Base-by-base conservation (phyloP, 1,140 invertebrate species). In the Trichonephila inaurata region DNA sequence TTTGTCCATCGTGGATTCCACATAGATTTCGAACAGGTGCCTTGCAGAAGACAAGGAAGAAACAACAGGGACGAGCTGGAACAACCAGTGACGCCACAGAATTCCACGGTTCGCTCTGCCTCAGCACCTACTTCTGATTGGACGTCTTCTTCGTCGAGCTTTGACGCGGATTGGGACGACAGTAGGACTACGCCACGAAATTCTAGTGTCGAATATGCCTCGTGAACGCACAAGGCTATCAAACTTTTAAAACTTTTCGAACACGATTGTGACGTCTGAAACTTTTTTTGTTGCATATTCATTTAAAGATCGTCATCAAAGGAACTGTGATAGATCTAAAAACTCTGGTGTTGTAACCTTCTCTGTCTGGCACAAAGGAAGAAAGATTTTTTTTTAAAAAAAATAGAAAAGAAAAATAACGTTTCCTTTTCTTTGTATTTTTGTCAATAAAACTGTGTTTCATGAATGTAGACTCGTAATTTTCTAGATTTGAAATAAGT, bases 151-250 rank as follows among this genome's bases (percentile, higher is more conserved):
- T 61, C 64, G 14, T 85, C 61, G 2, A 60, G 64, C 16, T 82
- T 81, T 21, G 92, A 93, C 40, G 92, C 58, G 19, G 92, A 93
- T 21, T 93, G 92, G 92, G 92, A 93, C 16, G 92, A 93, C 69
- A 88, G 81, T 58, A 93, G 81, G 40, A 88, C 92, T 18, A 93
- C 92, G 1, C 92, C 92, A 2, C 10, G 61, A 24, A 93, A 93
- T 40, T 93, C 92, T 10, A 88, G 81, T 24, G 92, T 93, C 12
- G 92, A 93, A 82, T 93, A 93, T 28, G 58, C 85, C 12, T 19
- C 66, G 19, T 93, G 83, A 92, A 40, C 1, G 81, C 21, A n/a
- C 6, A 66, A 10, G 64, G 24, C 21, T 2, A 5, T 51, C 7
- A 51, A 12, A 12, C 51, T 51, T 51, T 51, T 51, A 10, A 51